phyloP scores from a whole-genome alignment of 23 tunicate genomes.

The Pegea sp. region DNA sequence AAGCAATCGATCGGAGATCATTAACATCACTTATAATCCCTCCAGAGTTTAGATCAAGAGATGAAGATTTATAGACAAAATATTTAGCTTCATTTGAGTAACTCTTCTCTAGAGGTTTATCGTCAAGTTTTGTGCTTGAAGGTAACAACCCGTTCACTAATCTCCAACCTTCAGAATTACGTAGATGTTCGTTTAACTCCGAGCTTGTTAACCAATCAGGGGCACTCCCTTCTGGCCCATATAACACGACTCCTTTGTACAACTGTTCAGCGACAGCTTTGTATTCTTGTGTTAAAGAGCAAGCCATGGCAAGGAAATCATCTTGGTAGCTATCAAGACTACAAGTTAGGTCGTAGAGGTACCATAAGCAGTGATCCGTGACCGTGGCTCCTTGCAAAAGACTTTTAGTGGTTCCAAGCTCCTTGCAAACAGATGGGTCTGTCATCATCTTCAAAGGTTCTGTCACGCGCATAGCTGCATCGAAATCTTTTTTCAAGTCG shows the following conservation, averaged over 20 bases:
- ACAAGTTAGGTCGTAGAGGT: conserved; percentile 40
- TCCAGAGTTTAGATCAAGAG: conserved; percentile 3
- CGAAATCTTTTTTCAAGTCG: conserved; percentile 76
- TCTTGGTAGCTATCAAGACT: conserved; percentile 79
- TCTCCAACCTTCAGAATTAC: conserved; percentile 48
- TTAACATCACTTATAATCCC: conserved; percentile 29
- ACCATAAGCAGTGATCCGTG: conserved; percentile 82
- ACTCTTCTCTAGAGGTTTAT: conserved; percentile 6
- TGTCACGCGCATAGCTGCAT: conserved; percentile 88
- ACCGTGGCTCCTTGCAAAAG: conserved; percentile 79
- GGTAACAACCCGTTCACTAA: conserved; percentile 3
- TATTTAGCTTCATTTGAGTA: conserved; percentile 37
- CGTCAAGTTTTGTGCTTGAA: not conserved
- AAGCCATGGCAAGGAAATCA: conserved; percentile 83
- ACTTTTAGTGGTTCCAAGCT: conserved; percentile 15
- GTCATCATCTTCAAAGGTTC: conserved; percentile 81
- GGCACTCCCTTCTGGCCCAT: conserved; percentile 65
- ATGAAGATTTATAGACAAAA: conserved; percentile 22
- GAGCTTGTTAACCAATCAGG: conserved; percentile 40
- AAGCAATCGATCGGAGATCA: conserved; percentile 54
- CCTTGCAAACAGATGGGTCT: conserved; percentile 24
- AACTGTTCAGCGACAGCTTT: conserved; percentile 74
- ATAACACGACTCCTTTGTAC: conserved; percentile 56
- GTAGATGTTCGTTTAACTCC: conserved; percentile 20
- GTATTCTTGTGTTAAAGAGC: conserved; percentile 70